Conservation (phyloP, 2,888 invertebrate genomes). For the Mayetiola destructor region DNA sequence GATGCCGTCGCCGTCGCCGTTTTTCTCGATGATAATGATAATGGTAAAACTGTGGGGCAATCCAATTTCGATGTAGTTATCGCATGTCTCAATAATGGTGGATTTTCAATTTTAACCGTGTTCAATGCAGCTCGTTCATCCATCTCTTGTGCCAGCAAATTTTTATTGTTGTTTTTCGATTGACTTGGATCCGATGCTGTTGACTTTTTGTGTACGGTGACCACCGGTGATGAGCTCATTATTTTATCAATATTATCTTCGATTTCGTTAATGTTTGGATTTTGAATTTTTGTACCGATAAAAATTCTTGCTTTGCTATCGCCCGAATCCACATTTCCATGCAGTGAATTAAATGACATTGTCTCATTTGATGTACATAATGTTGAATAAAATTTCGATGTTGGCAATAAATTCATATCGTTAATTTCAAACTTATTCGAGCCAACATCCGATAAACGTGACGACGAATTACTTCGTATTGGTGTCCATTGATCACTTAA, state of each 20-base stretch:
- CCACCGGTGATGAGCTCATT: slow-evolving; percentile 31
- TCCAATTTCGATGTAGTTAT: slow-evolving; percentile 16
- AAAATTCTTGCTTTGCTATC: neutral
- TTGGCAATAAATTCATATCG: slow-evolving; percentile 28
- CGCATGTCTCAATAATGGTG: slow-evolving; percentile 10
- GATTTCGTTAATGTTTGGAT: slow-evolving; percentile 27
- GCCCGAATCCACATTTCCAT: neutral
- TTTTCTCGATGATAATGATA: slow-evolving; percentile 29
- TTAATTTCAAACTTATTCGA: slow-evolving; percentile 28
- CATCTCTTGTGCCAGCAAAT: slow-evolving; percentile 3
- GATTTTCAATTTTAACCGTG: slow-evolving; percentile 8
- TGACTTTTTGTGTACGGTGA: slow-evolving; percentile 28
- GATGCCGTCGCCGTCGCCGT: slow-evolving; percentile 25
- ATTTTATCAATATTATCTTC: slow-evolving; percentile 31
- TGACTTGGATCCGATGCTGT: slow-evolving; percentile 17
- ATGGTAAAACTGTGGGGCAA: slow-evolving; percentile 6
- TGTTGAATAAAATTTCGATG: neutral
- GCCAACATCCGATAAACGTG: neutral
- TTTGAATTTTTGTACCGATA: too few relatives aligned
- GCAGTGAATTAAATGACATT: neutral
- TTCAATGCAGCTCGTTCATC: neutral
- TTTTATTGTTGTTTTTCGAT: slow-evolving; percentile 17
- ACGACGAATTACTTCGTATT: neutral
- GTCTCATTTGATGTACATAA: neutral
- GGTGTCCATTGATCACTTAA: neutral